Base-by-base conservation (phyloP, 2,888 invertebrate genomes). In the Cephus sareptanus region DNA sequence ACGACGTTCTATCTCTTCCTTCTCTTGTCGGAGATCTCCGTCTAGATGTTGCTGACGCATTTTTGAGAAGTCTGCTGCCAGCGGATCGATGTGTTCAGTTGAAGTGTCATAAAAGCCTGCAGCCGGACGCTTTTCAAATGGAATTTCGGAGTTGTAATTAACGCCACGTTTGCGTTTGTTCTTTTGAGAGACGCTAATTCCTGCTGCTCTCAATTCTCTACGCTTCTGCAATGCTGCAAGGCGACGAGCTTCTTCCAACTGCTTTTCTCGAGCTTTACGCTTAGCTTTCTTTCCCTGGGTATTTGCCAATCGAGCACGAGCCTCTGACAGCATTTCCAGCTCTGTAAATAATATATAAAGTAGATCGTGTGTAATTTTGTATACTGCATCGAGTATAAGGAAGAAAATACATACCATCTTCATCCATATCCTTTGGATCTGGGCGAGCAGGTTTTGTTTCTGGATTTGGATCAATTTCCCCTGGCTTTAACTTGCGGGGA, bases 381-480 rank as follows among this genome's bases (percentile, higher is more conserved):
- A 40, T 40, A 40, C 23, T 23, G 56, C 9, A 23, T 23, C 9
- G 9, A 23, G 23, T 23, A 23, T 23, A 23, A 56, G 23, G 9
- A 23, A 56, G 23, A 75, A 76, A 75, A 75, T 77, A 78, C 85
- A 83, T 92, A 97, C 97, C 98, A 94, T 99, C 99, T 94, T 99
- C 99, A 92, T 99, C 99, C 99, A 99, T 99, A 90, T 99, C 99
- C 88, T 99, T 98, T 2, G 99, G 99, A 93, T 99, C 99, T 1
- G 99, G 99, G 76, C 99, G 94, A 0, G 99, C 99, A 4, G 99
- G 99, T 92, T 99, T 99, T 0, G 99, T 99, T 92, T 99, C 99
- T 13, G 99, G 99, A 92, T 99, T 99, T 0, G 99, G 99, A 93
- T 99, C 99, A 88, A 99, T 99, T 93, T 99, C 99, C 35, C 99